phyloP scores from a whole-genome alignment of 2,888 invertebrate species.

The Cerastoderma edule region DNA sequence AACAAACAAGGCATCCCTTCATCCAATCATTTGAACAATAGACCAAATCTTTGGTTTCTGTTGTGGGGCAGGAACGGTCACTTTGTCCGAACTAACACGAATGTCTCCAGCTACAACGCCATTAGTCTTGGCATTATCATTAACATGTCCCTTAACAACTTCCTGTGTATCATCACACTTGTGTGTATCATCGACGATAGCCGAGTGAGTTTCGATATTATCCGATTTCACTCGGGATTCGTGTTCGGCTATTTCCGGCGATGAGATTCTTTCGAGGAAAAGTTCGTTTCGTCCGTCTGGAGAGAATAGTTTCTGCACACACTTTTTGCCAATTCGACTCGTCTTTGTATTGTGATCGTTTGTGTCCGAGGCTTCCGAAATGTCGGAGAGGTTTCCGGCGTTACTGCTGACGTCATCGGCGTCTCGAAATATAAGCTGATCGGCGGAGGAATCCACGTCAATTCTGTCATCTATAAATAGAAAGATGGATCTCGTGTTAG shows the following conservation, averaged over 20 bases:
- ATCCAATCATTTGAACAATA: constrained; percentile 66
- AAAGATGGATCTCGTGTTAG: too few relatives aligned
- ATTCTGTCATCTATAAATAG: constrained; percentile 13
- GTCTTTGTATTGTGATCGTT: constrained; percentile 11
- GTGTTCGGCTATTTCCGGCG: constrained; percentile 25
- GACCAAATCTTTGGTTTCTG: constrained; percentile 78
- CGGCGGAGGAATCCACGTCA: constrained; percentile 16
- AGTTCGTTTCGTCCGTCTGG: constrained; percentile 52
- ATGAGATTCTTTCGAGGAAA: constrained; percentile 40
- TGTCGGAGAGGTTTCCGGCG: constrained; percentile 37
- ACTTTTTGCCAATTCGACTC: constrained; percentile 12
- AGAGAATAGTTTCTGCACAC: constrained; percentile 51
- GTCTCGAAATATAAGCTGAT: constrained; percentile 27
- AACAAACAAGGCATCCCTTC: constrained; percentile 5
- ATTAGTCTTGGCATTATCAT: too few relatives aligned
- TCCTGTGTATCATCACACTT: too few relatives aligned
- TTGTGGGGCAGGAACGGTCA: constrained; percentile 8
- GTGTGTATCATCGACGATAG: too few relatives aligned
- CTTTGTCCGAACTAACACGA: too few relatives aligned
- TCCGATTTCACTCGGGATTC: background rate
- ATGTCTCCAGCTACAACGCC: too few relatives aligned
- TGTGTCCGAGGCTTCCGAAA: constrained; percentile 59
- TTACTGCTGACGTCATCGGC: constrained; percentile 10
- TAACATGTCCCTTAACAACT: too few relatives aligned
- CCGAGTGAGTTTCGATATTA: too few relatives aligned